phyloP scores from a whole-genome alignment of 2,797 vertebrate species.

The Diplodus sargus region DNA sequence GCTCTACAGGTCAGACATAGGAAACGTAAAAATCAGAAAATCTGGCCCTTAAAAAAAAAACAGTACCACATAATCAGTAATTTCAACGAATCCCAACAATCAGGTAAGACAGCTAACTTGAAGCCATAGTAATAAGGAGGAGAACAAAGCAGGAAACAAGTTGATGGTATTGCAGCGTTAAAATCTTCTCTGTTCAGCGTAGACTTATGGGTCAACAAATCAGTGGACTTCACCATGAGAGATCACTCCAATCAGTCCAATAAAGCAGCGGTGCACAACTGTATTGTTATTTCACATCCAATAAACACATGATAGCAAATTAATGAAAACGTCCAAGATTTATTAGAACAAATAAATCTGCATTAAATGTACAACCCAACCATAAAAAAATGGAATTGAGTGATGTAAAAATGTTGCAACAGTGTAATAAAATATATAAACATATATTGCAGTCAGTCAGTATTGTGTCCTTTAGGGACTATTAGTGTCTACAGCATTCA shows the following conservation, averaged over 20 bases:
- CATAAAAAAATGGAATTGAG: slow-evolving; percentile 62
- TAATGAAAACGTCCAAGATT: slow-evolving; percentile 57
- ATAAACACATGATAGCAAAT: slow-evolving; percentile 28
- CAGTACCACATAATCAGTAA: no score
- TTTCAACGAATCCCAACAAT: no score
- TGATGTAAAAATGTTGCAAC: slow-evolving; percentile 46
- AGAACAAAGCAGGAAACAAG: no score
- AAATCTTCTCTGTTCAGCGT: no score
- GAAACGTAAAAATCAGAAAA: no score
- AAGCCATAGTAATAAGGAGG: no score
- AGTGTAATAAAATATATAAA: slow-evolving; percentile 53
- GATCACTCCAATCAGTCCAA: not conserved
- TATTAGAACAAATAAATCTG: slow-evolving; percentile 73
- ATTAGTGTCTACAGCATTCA: slow-evolving; percentile 23
- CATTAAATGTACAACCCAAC: slow-evolving; percentile 64
- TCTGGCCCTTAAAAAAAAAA: no score
- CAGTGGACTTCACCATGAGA: no score
- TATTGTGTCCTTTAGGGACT: slow-evolving; percentile 6
- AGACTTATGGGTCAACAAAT: no score
- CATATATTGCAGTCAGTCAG: slow-evolving; percentile 18
- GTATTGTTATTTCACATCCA: slow-evolving; percentile 11
- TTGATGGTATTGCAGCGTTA: no score
- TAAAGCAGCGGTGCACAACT: not conserved
- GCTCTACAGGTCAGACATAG: no score
- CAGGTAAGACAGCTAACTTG: no score